A percentile compares a stretch with the other conserved stretches of the same genome.
Evolutionary conservation across 1,140 invertebrate species (phyloP).

Genomic region (Trichogramma pretiosum): DNA sequence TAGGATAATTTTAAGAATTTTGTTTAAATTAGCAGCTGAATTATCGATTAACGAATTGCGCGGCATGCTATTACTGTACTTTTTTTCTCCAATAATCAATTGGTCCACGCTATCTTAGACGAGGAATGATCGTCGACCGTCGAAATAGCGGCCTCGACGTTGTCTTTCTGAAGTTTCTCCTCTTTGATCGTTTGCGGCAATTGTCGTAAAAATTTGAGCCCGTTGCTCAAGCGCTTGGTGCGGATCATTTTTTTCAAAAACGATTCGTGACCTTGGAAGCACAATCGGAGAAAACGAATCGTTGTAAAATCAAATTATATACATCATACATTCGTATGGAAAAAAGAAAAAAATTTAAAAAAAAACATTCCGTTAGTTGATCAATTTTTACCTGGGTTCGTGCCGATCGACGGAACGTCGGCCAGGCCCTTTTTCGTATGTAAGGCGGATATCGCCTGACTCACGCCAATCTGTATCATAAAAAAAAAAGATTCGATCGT

Average conservation of each 20-base stretch:
- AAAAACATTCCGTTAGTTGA: neutral
- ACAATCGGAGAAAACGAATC: no score
- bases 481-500: no score
- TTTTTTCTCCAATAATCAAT: constrained; percentile 21
- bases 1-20: no score
- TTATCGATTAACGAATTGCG: no score
- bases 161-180: constrained; percentile 2
- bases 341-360: neutral
- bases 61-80: no score
- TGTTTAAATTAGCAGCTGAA: no score
- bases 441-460: constrained; percentile 52
- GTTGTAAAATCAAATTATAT: neutral
- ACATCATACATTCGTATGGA: neutral
- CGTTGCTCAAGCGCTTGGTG: constrained; percentile 18
- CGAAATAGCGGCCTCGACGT: no score
- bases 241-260: constrained; percentile 30
- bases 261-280: constrained; percentile 40
- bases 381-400: constrained; percentile 47
- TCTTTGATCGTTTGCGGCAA: constrained; percentile 19
- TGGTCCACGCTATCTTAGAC: constrained; percentile 27
- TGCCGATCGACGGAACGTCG: constrained; percentile 44
- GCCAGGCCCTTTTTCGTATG: constrained; percentile 39
- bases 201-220: constrained; percentile 24
- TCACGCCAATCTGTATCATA: constrained; percentile 49
- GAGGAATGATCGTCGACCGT: constrained; percentile 4